phyloP scores from a whole-genome alignment of 1,140 invertebrate species.

The Patella vulgata region DNA sequence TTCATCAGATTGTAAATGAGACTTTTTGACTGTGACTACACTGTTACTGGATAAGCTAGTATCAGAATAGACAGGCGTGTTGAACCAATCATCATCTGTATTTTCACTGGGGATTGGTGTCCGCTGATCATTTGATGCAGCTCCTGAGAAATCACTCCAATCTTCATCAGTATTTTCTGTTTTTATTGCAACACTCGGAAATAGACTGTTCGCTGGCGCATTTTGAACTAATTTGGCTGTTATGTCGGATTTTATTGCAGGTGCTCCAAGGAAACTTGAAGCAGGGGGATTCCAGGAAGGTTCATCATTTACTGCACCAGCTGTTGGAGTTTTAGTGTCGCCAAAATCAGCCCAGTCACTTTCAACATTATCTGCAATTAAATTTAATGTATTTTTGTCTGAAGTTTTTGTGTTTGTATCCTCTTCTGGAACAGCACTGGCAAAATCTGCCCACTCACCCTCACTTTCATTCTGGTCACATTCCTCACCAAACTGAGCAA shows the following conservation, averaged over 20 bases:
- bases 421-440: conserved; percentile 1
- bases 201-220: not conserved
- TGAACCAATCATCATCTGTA: conserved; percentile 7
- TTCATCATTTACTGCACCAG: not conserved
- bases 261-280: not conserved
- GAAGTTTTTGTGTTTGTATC: not conserved
- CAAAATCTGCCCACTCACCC: conserved; percentile 38
- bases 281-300: not conserved
- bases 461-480: conserved; percentile 12
- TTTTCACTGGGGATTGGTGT: conserved; percentile 1
- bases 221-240: not conserved
- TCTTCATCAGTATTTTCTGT: conserved; percentile 23
- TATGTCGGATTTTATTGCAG: not conserved
- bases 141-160: conserved; percentile 37
- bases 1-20: conserved; percentile 46
- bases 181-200: not conserved
- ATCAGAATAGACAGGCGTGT: too few relatives aligned
- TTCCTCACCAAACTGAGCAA: not conserved
- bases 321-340: not conserved
- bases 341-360: conserved; percentile 62
- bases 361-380: conserved; percentile 19
- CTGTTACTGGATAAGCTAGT: not conserved
- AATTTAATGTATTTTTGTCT: conserved; percentile 4
- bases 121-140: not conserved
- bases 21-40: conserved; percentile 49